phyloP scores from a whole-genome alignment of 1,140 invertebrate genomes.

The Papilio dardanus region DNA sequence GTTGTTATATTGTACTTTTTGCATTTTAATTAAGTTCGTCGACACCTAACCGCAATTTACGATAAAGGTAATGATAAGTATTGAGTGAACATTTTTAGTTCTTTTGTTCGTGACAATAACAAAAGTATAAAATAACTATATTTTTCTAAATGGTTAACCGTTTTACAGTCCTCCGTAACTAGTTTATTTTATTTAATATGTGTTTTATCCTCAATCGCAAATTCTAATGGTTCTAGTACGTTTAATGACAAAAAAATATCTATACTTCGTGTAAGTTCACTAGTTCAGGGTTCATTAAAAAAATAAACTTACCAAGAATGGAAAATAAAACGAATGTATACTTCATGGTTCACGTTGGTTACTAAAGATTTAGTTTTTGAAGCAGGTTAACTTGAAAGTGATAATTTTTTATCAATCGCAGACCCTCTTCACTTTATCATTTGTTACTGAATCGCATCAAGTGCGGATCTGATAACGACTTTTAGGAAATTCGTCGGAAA shows the following conservation, averaged over 20 bases:
- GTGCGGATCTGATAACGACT: constrained; percentile 8
- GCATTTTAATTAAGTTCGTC: not conserved
- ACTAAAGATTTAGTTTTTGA: constrained; percentile 31
- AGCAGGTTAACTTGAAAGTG: constrained; percentile 20
- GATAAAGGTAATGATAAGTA: not conserved
- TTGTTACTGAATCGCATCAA: constrained; percentile 21
- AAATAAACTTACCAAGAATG: constrained; percentile 33
- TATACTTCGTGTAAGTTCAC: too few relatives aligned
- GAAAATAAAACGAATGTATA: constrained; percentile 25
- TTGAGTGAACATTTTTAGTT: not conserved
- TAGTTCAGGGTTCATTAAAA: not conserved
- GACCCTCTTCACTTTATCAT: constrained; percentile 29
- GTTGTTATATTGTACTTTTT: not conserved
- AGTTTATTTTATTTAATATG: too few relatives aligned
- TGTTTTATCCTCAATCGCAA: too few relatives aligned
- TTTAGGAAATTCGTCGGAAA: not conserved
- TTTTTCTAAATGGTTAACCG: too few relatives aligned
- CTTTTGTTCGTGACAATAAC: not conserved
- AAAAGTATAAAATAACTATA: too few relatives aligned
- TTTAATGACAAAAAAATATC: too few relatives aligned
- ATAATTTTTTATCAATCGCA: constrained; percentile 31
- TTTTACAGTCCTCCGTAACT: too few relatives aligned
- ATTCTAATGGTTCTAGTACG: too few relatives aligned
- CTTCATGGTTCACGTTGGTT: constrained; percentile 36
- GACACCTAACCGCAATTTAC: constrained; percentile 1